A percentile compares a stretch with the other conserved stretches of the same genome.
Conservation (phyloP, 2,113 vertebrate species). For the Amblyornis subalaris region DNA sequence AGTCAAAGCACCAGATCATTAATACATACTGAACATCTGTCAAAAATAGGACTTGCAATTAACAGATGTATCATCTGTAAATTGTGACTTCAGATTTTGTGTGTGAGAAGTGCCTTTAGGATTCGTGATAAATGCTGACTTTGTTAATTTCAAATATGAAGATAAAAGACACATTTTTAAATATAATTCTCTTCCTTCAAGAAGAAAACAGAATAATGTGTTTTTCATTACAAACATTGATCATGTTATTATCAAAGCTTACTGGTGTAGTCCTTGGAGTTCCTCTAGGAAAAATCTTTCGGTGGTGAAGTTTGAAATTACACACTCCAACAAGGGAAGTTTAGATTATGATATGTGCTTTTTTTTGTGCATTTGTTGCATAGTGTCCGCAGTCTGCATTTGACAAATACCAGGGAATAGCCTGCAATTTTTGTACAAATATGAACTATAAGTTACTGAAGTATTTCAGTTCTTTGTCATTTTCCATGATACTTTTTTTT, state of each 20-base stretch:
- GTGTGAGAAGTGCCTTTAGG: slow-evolving; percentile 36
- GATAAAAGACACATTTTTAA: slow-evolving; percentile 1
- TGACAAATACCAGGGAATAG: not conserved
- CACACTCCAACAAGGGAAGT: not conserved
- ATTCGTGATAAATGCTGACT: slow-evolving; percentile 25
- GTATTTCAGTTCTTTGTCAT: not conserved
- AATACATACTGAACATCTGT: slow-evolving; percentile 75
- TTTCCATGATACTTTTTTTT: not conserved
- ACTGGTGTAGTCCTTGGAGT: not conserved
- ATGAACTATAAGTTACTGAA: not conserved
- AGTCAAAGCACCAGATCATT: slow-evolving; percentile 72
- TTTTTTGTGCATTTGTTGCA: not conserved
- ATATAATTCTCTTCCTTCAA: not conserved
- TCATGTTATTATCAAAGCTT: not conserved
- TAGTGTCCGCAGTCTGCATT: not conserved
- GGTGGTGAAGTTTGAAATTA: not conserved
- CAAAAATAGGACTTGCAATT: slow-evolving; percentile 73
- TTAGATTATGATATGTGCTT: not conserved
- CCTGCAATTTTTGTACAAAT: not conserved
- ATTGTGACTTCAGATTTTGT: slow-evolving; percentile 48
- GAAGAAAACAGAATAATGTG: not conserved
- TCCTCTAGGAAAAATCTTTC: not conserved
- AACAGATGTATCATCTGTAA: slow-evolving; percentile 61
- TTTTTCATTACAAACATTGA: not conserved
- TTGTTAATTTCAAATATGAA: slow-evolving; percentile 4